phyloP scores from a whole-genome alignment of 2,797 vertebrate genomes.

The Chloroceryle amazona region DNA sequence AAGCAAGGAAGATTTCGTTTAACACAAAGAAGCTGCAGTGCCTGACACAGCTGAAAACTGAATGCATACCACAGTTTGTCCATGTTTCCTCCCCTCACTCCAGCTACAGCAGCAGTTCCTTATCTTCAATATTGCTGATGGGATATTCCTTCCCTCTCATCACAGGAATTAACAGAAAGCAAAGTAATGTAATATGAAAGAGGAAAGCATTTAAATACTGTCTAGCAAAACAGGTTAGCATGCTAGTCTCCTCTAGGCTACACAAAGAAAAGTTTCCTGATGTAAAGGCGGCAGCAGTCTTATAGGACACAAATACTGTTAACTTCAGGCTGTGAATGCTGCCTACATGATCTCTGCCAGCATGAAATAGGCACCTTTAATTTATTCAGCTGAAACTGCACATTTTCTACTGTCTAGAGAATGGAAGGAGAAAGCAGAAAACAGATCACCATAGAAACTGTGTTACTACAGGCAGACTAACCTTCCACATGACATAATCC shows the following conservation, averaged over 20 bases:
- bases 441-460: slow-evolving; percentile 71
- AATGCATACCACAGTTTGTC: fast-evolving
- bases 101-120: not conserved
- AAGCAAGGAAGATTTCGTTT: not conserved
- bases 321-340: not conserved
- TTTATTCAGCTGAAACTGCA: slow-evolving; percentile 1
- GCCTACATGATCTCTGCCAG: not conserved
- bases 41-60: not conserved
- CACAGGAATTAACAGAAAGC: not conserved
- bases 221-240: not conserved
- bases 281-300: not conserved
- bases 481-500: slow-evolving; percentile 8
- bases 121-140: not conserved
- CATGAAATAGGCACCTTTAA: not conserved
- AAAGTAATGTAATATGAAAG: not conserved
- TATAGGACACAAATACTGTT: not conserved
- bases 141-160: not conserved
- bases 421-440: slow-evolving; percentile 29
- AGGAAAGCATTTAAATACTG: not conserved
- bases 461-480: slow-evolving; percentile 32
- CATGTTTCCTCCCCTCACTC: not conserved
- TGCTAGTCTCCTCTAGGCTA: not conserved
- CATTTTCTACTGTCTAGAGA: not conserved
- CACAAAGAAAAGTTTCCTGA: not conserved
- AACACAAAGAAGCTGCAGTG: not conserved